Evolutionary conservation across 2,113 vertebrate species (phyloP), one percentile per base, ranked within the genome.

Genomic region (Aspidoscelis tigris): DNA sequence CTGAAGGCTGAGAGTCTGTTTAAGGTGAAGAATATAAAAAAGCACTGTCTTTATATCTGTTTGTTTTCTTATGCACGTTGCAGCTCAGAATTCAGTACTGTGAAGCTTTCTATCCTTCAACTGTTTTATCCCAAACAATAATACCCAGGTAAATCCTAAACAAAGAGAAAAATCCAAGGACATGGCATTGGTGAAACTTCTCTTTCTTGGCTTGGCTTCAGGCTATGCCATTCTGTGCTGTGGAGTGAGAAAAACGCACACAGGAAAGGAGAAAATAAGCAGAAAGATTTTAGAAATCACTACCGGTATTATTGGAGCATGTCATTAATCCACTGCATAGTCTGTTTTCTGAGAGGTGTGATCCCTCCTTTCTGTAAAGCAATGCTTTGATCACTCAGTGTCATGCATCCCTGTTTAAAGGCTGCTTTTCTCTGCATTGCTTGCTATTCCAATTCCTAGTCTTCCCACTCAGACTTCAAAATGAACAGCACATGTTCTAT

Each of bases 351-450:
- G 5, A 50, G 47, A 50, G 47, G 8, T 1, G 47, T 50, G 41
- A 14, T 85, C 18, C 33, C 24, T 77, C 80, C 68, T 90, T 73
- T 73, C 21, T 76, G 68, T 14, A 4, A 47, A 81, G 76, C 69
- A 76, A 39, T 81, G 53, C 71, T 88, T 55, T 87, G 78, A 0
- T 86, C 2, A 39, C 8, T 55, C 64, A 4, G 4, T 41, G 1
- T 1, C 0, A 0, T 0, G 2, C 12, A 70, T 24, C 22, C 68
- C 43, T 21, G 44, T 75, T 33, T 33, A 9, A 0, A 0, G 9
- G 3, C 0, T 39, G 20, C 69, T 83, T 61, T 75, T 81, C 33
- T 55, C 24, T 0, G 5, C 71, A 53, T 70, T 64, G 5, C 73
- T 18, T 50, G 5, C 22, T 76, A 79, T 73, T 68, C n/a, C 71